These are phyloP conservation scores for Cryptosula pallasiana DNA, from an alignment of 2,888 invertebrate species.

Conservation along the genomic window DNA sequence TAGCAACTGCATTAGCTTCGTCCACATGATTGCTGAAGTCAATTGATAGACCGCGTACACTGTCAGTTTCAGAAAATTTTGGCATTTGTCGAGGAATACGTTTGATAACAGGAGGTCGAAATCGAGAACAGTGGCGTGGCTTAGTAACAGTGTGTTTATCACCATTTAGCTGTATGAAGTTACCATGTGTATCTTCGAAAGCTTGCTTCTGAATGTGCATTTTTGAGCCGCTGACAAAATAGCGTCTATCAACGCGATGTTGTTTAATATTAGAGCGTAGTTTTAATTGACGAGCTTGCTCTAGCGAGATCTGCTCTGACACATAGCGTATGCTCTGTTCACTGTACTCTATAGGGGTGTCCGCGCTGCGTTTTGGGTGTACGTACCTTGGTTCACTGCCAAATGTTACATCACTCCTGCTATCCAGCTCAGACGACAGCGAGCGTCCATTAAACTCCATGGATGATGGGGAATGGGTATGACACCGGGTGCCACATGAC, in stretches of 20 bases:
- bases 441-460: not conserved
- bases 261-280: slow-evolving; percentile 2
- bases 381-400: not conserved
- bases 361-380: not conserved
- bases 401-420: not conserved
- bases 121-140: not conserved
- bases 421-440: not conserved
- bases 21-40: not conserved
- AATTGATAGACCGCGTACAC: not conserved
- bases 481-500: not conserved
- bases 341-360: slow-evolving; percentile 5
- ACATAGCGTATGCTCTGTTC: slow-evolving; percentile 16
- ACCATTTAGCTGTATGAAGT: not conserved
- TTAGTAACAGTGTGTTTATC: not conserved
- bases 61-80: not conserved
- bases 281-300: slow-evolving; percentile 11
- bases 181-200: not conserved
- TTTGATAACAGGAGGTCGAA: not conserved
- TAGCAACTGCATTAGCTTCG: not conserved
- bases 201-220: not conserved
- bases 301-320: not conserved
- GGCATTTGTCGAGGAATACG: not conserved
- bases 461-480: not conserved
- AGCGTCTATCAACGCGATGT: not conserved
- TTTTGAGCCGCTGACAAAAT: slow-evolving; percentile 23